Base-by-base conservation (phyloP, 2,888 invertebrate species). In the Saturnia japonica region DNA sequence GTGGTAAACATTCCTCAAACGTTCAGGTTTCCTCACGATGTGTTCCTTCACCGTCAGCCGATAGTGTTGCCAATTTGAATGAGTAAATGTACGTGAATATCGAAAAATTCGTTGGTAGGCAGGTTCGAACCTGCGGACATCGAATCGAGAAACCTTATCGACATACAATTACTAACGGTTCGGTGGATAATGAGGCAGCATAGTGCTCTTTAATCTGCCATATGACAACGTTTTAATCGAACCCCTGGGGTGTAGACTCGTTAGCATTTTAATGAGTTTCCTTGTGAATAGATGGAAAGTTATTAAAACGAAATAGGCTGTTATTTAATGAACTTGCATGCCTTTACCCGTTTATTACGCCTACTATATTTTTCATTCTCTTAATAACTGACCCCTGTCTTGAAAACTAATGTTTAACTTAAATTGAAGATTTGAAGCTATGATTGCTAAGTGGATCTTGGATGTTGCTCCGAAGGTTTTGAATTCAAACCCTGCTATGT, bases 191-290 rank as follows among this genome's bases (percentile, higher is more conserved):
- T 51, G n/a, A 8, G n/a, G 16, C 51, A n/a, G 8, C 8, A 25
- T 12, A 57, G 57, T 2, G 22, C 9, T 60, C 14, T 28, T 4
- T 60, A 60, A 25, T 28, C 28, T 60, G 28, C 57, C 57, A 60
- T 60, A 28, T 12, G 57, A 60, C 57, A 60, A 22, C 54, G 54
- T 1, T 54, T 54, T 54, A 54, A 54, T 54, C 22, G 22, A 54
- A 54, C 22, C 54, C 1, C 22, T 7, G 12, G 4, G 57, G 8
- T 66, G 71, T 54, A 28, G n/a, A 60, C 42, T 47, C 47, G 78
- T 80, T 80, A 78, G 72, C 78, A 80, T 80, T 70, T 80, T 78
- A 80, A 80, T 80, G 70, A 81, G 74, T 79, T 75, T 72, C 57
- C 47, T 70, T 70, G 68, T 40, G 64, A 70, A 66, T 54, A 51